A percentile compares a stretch with the other conserved stretches of the same genome.
These are phyloP conservation scores for Calephelis perditalis DNA, from an alignment of 2,888 invertebrate species.

Conservation along the genomic window DNA sequence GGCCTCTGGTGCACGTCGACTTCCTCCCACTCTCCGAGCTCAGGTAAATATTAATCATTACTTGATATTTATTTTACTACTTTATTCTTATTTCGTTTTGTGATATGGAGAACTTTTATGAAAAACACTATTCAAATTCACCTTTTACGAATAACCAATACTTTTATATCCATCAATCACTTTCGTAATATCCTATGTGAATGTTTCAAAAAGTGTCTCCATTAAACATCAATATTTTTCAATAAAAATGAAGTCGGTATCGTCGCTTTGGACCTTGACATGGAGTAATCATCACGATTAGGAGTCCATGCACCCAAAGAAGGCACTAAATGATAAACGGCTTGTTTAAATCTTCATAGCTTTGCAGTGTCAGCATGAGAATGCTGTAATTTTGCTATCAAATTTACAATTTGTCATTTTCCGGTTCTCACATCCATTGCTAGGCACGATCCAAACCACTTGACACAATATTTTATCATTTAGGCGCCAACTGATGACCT, in stretches of 20 bases:
- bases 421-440: constrained; percentile 40
- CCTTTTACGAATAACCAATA: background rate
- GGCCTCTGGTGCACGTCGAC: constrained; percentile 94
- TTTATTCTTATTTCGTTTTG: constrained; percentile 16
- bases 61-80: background rate
- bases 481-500: constrained; percentile 63
- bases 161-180: background rate
- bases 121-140: constrained; percentile 9
- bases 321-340: constrained; percentile 76
- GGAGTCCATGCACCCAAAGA: constrained; percentile 60
- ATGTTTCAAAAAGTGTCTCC: constrained; percentile 3
- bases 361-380: constrained; percentile 58
- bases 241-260: constrained; percentile 25
- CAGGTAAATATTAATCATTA: constrained; percentile 80
- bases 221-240: background rate
- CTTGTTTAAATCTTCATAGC: constrained; percentile 54
- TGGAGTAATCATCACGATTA: constrained; percentile 51
- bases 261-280: constrained; percentile 39
- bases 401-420: constrained; percentile 32
- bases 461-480: constrained; percentile 70
- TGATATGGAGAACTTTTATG: constrained; percentile 12
- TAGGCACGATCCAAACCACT: constrained; percentile 43
- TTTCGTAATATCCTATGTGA: background rate
- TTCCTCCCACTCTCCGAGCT: constrained; percentile 96
- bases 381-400: constrained; percentile 44